Percentiles rank a stretch among this genome's conserved stretches.
phyloP scores from a whole-genome alignment of 2,797 vertebrate genomes.

The Eremophila alpestris region DNA sequence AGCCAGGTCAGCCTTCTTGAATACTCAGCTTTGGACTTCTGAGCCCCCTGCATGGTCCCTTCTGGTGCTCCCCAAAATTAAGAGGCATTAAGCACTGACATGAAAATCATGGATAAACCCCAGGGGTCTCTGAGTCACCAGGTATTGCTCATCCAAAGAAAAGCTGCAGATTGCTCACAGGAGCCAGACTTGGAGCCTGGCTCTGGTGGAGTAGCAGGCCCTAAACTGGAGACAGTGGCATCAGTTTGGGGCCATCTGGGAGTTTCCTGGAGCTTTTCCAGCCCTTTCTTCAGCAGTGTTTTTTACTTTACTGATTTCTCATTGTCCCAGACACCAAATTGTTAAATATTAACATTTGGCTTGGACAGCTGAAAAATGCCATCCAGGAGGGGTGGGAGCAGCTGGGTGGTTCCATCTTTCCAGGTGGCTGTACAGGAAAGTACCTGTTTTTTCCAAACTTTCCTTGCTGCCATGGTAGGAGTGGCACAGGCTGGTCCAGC shows the following conservation, averaged over 20 bases:
- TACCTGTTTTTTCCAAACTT: neutral
- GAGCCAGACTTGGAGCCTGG: neutral
- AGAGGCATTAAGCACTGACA: neutral
- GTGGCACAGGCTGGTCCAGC: neutral
- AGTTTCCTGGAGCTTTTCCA: neutral
- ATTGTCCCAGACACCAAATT: neutral
- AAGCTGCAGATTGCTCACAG: neutral
- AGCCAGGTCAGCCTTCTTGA: neutral
- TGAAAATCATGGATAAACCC: neutral
- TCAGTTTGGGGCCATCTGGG: neutral
- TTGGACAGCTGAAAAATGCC: neutral
- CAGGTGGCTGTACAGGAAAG: conserved; percentile 35
- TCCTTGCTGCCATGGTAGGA: neutral
- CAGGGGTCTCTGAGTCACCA: neutral
- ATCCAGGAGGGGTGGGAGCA: neutral
- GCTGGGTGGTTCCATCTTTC: neutral
- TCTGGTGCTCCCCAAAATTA: accelerated
- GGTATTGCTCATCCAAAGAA: neutral
- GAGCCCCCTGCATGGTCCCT: accelerated
- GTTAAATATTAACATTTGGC: conserved; percentile 8
- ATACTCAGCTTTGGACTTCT: accelerated
- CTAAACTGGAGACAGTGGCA: neutral
- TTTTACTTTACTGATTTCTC: neutral
- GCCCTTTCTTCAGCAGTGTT: neutral
- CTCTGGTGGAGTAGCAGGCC: neutral